Base-by-base conservation (phyloP, 2,888 invertebrate genomes). In the Drosophila crucigera region DNA sequence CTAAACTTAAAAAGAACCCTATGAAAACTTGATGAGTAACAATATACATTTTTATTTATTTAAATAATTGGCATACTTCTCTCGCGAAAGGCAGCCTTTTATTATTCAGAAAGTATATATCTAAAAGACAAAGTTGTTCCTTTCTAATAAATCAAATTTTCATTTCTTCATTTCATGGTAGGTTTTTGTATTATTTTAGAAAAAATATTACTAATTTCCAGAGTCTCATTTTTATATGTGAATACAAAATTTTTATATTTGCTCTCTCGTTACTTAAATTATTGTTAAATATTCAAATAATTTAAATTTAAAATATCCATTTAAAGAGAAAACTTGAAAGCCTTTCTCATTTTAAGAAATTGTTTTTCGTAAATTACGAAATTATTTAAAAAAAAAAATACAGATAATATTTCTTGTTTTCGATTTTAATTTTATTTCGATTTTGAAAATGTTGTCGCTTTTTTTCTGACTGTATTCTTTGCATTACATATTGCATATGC, bases 401-500 rank as follows among this genome's bases (percentile, higher is more conserved):
- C 1, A 39, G 2, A 39, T 3, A 19, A 19, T 10, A 5, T 41
- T n/a, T 41, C 5, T n/a, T n/a, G 5, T n/a, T 41, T 41, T 11
- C 9, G 14, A 14, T 35, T 35, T 4, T 4, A 14, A 14, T 1
- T 35, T 35, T 14, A 35, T 4, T 14, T 0, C 4, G 14, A 35
- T 5, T 35, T 35, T 35, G 2, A 4, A 14, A 14, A 35, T 16
- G 2, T 16, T 0, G 14, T 35, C 14, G 2, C 0, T 2, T 35
- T 35, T 35, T 35, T 35, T 19, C 14, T 61, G 55, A 47, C 16
- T 47, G 47, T 47, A 25, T 47, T 83, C 55, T 63, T 68, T 86
- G 81, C 84, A 85, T 85, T 85, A 90, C 89, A 85, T 85, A 90
- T 85, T 90, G 73, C 90, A 89, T 89, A 85, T 73, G 76, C 60